phyloP scores from a whole-genome alignment of 1,140 invertebrate species.

The Bombus fervidus region DNA sequence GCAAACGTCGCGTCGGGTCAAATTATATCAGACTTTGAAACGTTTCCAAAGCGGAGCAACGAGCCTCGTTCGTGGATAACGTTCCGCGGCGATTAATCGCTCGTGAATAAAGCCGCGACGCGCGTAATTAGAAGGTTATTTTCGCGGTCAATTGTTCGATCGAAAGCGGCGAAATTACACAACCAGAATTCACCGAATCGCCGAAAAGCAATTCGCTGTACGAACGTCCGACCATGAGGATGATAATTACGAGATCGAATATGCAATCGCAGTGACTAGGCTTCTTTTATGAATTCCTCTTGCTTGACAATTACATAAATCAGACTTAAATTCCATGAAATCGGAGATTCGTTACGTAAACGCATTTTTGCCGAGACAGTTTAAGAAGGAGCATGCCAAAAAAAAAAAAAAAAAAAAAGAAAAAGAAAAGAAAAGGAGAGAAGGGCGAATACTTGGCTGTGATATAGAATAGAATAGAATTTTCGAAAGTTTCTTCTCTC shows the following conservation, averaged over 20 bases:
- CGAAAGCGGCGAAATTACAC: neutral
- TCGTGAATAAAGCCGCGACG: neutral
- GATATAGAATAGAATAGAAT: constrained; percentile 44
- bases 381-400: neutral
- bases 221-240: too few species aligned
- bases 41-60: neutral
- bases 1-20: too few species aligned
- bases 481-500: constrained; percentile 56
- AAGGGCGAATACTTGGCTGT: neutral
- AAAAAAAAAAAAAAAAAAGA: neutral
- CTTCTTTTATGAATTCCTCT: neutral
- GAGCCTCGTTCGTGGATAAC: neutral
- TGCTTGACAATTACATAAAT: neutral
- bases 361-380: neutral
- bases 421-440: neutral
- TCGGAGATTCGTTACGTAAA: neutral
- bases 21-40: constrained; percentile 1
- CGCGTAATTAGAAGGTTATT: constrained; percentile 24
- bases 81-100: constrained; percentile 7
- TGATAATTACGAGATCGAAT: neutral
- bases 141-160: neutral
- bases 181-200: neutral
- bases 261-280: too few species aligned
- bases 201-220: neutral
- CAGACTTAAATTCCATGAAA: neutral